Percentiles rank a stretch among this genome's conserved stretches.
Evolutionary conservation across 1,140 invertebrate species (phyloP).

Genomic region (Conus betulinus): DNA sequence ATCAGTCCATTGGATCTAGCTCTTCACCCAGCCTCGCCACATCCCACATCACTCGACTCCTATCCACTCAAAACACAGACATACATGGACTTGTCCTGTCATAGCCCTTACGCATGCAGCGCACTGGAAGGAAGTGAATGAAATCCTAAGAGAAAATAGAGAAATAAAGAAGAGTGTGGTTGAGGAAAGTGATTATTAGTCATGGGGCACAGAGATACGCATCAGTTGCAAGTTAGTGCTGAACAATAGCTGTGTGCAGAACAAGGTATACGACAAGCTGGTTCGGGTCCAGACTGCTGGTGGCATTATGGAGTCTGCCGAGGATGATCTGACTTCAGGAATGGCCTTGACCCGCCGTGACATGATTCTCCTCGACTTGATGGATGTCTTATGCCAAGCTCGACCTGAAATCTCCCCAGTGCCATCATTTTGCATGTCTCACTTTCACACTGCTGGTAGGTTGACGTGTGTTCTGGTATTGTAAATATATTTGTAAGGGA

Average conservation of each 20-base stretch:
- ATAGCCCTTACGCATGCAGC: background rate
- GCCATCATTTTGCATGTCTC: conserved; percentile 5
- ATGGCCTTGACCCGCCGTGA: background rate
- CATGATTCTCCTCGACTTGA: conserved; percentile 14
- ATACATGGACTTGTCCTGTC: background rate
- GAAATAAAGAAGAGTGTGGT: no score
- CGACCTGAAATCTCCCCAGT: background rate
- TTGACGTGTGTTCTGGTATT: background rate
- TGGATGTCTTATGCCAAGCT: background rate
- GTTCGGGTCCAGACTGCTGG: background rate
- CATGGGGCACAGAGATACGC: no score
- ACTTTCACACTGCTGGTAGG: conserved; percentile 30
- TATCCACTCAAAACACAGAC: no score
- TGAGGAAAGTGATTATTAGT: no score
- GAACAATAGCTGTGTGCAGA: background rate
- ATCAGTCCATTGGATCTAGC: no score
- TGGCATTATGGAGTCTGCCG: background rate
- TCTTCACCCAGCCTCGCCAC: no score
- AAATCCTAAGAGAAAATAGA: no score
- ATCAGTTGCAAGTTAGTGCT: no score
- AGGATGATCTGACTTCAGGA: background rate
- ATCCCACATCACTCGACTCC: no score
- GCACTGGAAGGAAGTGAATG: background rate
- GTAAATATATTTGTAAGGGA: background rate
- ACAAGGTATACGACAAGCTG: conserved; percentile 19